Base-by-base conservation (phyloP, 2,888 invertebrate genomes). In the Acrobasis suavella region DNA sequence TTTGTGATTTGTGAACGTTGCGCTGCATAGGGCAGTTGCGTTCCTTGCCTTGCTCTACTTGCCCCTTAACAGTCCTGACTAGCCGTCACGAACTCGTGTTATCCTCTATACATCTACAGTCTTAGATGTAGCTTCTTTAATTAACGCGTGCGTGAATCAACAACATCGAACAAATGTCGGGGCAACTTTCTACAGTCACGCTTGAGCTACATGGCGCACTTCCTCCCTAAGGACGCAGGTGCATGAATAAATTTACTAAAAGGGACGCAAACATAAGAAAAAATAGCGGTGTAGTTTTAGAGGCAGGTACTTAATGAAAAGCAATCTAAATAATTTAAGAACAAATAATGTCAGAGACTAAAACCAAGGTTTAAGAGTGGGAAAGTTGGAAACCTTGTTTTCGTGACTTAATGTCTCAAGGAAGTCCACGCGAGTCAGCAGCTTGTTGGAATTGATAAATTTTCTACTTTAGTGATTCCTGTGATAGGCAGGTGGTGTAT, bases 141-240 rank as follows among this genome's bases (percentile, higher is more conserved):
- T 82, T 80, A 81, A 80, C 73, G 70, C 75, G 74, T 75, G 76
- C 76, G 81, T 79, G 76, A 81, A 81, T 80, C 51, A 51, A 52
- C 76, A 74, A 74, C 74, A 75, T 74, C 75, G 72, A 75, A 74
- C 74, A 58, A 60, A 78, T 73, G 72, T 68, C 72, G 76, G 78
- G 79, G 73, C 71, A 73, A 82, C 83, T 83, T 83, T 84, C 82
- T 82, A 80, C 66, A 75, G 82, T 84, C 81, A 85, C 82, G 82
- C 78, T 77, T 72, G 70, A 70, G 65, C 69, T 71, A 69, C 71
- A 68, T 69, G 62, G 63, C 64, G 65, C 72, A 67, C 66, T 72
- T 79, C 78, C 75, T 73, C 70, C 62, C 37, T 68, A 72, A 72
- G 73, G 69, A 67, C 70, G 68, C 83, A 83, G 81, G 81, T 84